These are phyloP conservation scores for Eidolon dupreanum DNA, from an alignment of 2,797 vertebrate species.

Conservation along the genomic window DNA sequence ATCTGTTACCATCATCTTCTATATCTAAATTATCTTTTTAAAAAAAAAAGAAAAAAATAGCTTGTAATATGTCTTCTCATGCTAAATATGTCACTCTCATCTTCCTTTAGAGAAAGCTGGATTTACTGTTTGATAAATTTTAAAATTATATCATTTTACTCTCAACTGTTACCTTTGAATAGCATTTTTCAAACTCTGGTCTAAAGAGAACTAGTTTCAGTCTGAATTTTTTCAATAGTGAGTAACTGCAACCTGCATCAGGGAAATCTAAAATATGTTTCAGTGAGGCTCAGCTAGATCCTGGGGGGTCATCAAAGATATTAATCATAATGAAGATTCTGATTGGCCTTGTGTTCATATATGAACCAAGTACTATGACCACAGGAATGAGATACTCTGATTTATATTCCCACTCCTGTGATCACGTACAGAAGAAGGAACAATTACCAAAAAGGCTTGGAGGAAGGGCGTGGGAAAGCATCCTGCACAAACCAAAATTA, in stretches of 20 bases:
- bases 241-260: background rate
- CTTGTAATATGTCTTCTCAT: background rate
- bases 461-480: background rate
- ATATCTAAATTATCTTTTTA: background rate
- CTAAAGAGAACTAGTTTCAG: background rate
- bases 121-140: background rate
- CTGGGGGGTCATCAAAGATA: background rate
- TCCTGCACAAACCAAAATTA: background rate
- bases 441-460: background rate
- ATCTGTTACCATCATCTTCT: background rate
- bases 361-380: background rate
- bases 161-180: background rate
- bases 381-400: background rate
- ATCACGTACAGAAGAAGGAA: background rate
- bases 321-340: background rate
- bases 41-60: background rate
- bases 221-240: background rate
- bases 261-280: background rate
- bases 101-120: background rate
- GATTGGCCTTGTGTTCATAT: background rate
- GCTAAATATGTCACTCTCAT: background rate
- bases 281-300: background rate
- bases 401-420: background rate
- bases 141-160: background rate
- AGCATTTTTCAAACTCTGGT: background rate